Conservation (phyloP, 2,113 vertebrate genomes). For the Actinemys pallida region DNA sequence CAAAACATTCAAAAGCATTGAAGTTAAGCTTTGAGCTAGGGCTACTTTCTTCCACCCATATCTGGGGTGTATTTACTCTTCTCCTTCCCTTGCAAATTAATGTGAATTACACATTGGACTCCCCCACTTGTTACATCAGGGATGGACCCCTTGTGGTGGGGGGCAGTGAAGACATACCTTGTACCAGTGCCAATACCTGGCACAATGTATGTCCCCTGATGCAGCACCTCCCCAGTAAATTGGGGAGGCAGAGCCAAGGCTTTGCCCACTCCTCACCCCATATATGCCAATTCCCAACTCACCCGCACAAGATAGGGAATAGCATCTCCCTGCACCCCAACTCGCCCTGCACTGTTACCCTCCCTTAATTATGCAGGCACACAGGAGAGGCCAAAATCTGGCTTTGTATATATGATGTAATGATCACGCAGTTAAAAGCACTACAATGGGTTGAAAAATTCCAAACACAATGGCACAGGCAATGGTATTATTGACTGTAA, state of each 20-base stretch:
- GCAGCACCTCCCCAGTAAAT: background rate
- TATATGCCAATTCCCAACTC: background rate
- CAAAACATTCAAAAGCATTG: rapidly evolving
- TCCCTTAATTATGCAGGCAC: background rate
- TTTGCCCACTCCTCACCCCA: background rate
- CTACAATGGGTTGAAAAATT: rapidly evolving
- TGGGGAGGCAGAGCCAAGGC: background rate
- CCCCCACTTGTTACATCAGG: background rate
- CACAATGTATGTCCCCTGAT: background rate
- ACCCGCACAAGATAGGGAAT: background rate
- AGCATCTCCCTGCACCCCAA: no score
- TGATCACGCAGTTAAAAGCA: no score
- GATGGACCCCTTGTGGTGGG: background rate
- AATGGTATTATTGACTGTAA: background rate
- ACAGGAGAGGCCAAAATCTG: background rate
- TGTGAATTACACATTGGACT: rapidly evolving
- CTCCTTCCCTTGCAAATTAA: background rate
- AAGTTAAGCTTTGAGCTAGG: background rate
- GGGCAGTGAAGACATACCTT: no score
- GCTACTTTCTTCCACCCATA: background rate
- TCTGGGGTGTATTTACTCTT: background rate
- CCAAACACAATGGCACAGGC: no score
- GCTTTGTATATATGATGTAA: background rate
- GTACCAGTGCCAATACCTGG: background rate
- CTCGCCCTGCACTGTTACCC: background rate